Base-by-base conservation (phyloP, 2,888 invertebrate species). In the Chironomus riparius region DNA sequence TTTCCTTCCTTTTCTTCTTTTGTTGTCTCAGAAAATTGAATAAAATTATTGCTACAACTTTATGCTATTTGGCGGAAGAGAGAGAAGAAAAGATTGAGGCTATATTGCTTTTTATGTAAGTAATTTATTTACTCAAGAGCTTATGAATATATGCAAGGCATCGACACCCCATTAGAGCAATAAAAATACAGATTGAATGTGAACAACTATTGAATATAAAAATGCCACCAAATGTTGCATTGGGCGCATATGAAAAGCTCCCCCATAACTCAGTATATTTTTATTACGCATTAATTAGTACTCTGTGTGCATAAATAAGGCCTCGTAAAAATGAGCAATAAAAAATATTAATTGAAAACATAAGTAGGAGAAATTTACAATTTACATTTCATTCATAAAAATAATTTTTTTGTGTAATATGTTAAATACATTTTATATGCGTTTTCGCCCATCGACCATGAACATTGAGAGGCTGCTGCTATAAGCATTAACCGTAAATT, bases 271-370 rank as follows among this genome's bases (percentile, higher is more conserved):
- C 68, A 15, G 13, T 38, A n/a, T n/a, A 38, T 38, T 70, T 65
- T 65, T 65, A 65, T 65, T 24, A 24, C 65, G 47, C 47, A 47
- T 70, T 70, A 70, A 70, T 70, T 70, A 47, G 38, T 68, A 28
- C 21, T 50, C 24, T 65, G 18, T 70, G 48, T 47, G 70, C 70
- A 47, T 70, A 48, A 70, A 70, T 70, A 70, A 70, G 18, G 21
- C n/a, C 47, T 56, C 56, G n/a, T 38, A 18, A 47, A 69, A 69
- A 69, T 18, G 69, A 28, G 38, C 38, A 69, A 38, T 69, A 69
- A 69, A 56, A 69, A 69, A 47, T 69, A 69, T 69, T 69, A 28
- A 69, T 69, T 69, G 69, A 69, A 56, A 56, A 56, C 56, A 56
- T 56, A 56, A 56, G 38, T 18, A 69, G 69, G 69, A 47, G 38